phyloP scores from a whole-genome alignment of 2,797 vertebrate species.

The Coendou prehensilis region DNA sequence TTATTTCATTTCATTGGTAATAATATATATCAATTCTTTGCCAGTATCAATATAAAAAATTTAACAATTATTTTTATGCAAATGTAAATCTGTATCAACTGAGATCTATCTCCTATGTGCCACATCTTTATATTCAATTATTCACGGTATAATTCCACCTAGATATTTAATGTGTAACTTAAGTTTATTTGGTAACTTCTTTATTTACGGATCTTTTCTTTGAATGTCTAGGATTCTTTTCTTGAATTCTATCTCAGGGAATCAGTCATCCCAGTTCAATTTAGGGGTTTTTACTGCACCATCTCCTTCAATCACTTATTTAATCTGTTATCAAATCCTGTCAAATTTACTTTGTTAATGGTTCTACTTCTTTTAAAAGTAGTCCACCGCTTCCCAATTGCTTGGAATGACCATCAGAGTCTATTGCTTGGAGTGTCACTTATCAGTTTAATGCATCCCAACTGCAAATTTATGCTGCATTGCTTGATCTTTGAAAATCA shows the following conservation, averaged over 20 bases:
- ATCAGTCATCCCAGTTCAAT: not conserved
- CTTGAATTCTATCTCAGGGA: not conserved
- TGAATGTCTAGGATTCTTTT: not conserved
- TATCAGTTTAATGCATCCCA: not conserved
- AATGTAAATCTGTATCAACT: not conserved
- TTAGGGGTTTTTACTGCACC: not conserved
- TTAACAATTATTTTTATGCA: not conserved
- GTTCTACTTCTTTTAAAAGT: not conserved
- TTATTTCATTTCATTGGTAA: not conserved
- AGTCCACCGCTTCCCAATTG: not conserved
- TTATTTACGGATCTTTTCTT: not conserved
- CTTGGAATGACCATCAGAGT: not conserved
- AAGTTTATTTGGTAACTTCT: not conserved
- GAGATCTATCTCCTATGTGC: not conserved
- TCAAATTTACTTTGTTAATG: not conserved
- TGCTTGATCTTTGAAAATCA: not conserved
- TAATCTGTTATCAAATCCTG: not conserved
- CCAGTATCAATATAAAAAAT: not conserved
- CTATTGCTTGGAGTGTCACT: not conserved
- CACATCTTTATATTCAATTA: not conserved
- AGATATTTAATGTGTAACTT: not conserved
- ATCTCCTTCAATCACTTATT: not conserved
- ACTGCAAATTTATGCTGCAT: not conserved
- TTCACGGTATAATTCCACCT: not conserved
- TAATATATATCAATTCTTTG: not conserved